Conservation (phyloP, 2,797 vertebrate genomes). For the Mormyrus proboscirostris region DNA sequence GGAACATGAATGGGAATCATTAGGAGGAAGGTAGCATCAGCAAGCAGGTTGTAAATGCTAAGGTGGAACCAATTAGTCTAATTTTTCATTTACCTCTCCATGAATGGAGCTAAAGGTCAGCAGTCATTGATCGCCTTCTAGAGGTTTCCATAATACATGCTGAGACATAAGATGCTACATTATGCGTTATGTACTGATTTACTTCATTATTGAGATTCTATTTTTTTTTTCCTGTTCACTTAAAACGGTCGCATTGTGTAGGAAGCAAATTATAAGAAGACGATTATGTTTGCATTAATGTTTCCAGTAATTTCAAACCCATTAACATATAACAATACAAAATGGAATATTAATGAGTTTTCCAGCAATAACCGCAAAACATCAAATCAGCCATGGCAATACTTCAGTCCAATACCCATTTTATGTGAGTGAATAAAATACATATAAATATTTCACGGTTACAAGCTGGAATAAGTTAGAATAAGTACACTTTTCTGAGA, state of each 20-base stretch:
- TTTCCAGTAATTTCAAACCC: not conserved
- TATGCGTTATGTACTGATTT: not conserved
- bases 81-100: slow-evolving; percentile 31
- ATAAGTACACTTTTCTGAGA: not conserved
- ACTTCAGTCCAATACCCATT: not conserved
- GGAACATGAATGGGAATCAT: slow-evolving; percentile 33
- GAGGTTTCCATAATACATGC: slow-evolving; percentile 13
- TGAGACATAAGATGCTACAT: not conserved
- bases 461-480: not conserved
- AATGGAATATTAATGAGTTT: not conserved
- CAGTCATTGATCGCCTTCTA: slow-evolving; percentile 26
- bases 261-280: not conserved
- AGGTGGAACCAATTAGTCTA: slow-evolving; percentile 34
- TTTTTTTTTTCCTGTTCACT: not conserved
- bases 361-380: not conserved
- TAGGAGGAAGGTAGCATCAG: slow-evolving; percentile 24
- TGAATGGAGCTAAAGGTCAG: slow-evolving; percentile 28
- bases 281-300: not conserved
- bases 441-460: not conserved
- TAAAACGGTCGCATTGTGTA: not conserved
- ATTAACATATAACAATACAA: not conserved
- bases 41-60: slow-evolving; percentile 28
- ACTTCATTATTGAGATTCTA: not conserved
- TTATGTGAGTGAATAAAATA: not conserved
- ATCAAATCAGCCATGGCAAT: not conserved